phyloP scores from a whole-genome alignment of 2,113 vertebrate genomes.

The Pachypanchax playfairii region DNA sequence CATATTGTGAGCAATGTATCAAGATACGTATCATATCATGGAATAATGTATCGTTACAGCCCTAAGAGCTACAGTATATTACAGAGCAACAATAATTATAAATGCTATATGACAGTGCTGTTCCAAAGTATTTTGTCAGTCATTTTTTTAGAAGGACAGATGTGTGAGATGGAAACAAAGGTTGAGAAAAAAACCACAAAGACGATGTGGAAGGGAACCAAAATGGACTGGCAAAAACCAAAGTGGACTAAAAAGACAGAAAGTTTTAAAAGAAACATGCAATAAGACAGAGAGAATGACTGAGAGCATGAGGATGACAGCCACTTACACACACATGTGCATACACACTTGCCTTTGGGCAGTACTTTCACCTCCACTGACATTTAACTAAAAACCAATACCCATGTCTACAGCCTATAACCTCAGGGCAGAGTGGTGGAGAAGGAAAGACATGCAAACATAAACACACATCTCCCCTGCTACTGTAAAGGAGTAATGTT shows the following conservation, averaged over 20 bases:
- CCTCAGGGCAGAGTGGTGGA: constrained; percentile 53
- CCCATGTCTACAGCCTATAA: constrained; percentile 76
- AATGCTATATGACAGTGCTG: too few relatives aligned
- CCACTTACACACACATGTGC: constrained; percentile 12
- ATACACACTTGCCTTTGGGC: constrained; percentile 68
- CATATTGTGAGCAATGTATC: too few relatives aligned
- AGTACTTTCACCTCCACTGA: constrained; percentile 81
- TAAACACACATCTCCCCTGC: background rate
- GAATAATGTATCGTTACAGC: too few relatives aligned
- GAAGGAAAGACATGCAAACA: constrained; percentile 2
- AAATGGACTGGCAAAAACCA: constrained; percentile 10
- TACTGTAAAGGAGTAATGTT: background rate
- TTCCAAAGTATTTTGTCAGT: too few relatives aligned
- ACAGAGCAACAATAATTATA: too few relatives aligned
- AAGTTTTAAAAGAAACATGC: constrained; percentile 35
- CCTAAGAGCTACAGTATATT: too few relatives aligned
- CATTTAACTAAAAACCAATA: constrained; percentile 85
- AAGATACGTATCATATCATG: too few relatives aligned
- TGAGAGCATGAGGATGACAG: constrained; percentile 22
- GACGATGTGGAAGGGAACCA: background rate
- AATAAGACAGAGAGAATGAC: constrained; percentile 12
- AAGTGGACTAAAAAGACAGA: constrained; percentile 19
- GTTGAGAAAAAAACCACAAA: background rate
- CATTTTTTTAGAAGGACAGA: too few relatives aligned
- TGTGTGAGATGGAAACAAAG: too few relatives aligned